Base-by-base conservation (phyloP, 2,113 vertebrate species). In the Geococcyx californianus region DNA sequence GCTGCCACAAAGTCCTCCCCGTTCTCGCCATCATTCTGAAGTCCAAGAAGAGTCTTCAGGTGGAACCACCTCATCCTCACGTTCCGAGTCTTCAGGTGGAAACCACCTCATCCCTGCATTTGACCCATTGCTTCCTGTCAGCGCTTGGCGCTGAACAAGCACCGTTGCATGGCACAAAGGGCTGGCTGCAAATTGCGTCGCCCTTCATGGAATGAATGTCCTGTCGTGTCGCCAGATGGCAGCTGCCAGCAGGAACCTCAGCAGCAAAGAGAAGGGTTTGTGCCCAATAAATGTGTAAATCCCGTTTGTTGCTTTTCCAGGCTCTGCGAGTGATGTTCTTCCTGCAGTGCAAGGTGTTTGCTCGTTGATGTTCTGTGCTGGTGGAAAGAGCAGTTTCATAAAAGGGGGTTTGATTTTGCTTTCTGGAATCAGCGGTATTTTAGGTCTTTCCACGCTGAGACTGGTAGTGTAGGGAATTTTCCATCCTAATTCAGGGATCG, bases 201-300 rank as follows among this genome's bases (percentile, higher is more conserved):
- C 8, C 13, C 1, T 1, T 44, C 26, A 0, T 16, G 42, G 58
- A 33, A 38, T 10, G 12, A 47, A 34, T 8, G 13, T 28, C 49
- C 74, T 3, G 0, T 29, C 56, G 0, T 38, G 0, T 58, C 1
- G 0, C 20, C 69, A 16, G 3, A 0, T 0, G 9, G 34, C 59
- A 60, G 52, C 67, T 68, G 40, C 24, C n/a, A 23, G 49, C 49
- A 67, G 28, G 40, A 51, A n/a, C n/a, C 56, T 29, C 20, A 33
- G 38, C 55, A 31, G 36, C 51, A 12, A n/a, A 7, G 0, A 5
- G 75, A 49, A 60, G 51, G 3, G 28, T 54, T 33, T 4, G 8
- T 36, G 38, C 55, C n/a, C 10, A 5, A 80, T 20, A 80, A 77
- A 62, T 38, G 1, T 38, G 45, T 59, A 15, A 77, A 77, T 69